Evolutionary conservation across 2,888 invertebrate genomes (phyloP).

Genomic region (Melikaiella ostensackeni): DNA sequence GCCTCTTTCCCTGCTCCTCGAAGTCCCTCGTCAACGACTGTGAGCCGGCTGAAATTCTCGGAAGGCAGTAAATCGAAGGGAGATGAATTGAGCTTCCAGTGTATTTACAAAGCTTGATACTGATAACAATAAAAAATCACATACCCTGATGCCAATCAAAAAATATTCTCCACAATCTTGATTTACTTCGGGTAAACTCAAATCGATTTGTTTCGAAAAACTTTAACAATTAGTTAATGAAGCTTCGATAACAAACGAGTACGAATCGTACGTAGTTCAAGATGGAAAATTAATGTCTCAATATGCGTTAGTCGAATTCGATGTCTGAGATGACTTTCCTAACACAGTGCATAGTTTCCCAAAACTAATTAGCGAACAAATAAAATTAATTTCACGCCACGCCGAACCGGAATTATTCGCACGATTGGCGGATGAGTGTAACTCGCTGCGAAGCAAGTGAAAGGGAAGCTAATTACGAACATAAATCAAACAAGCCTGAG

Average conservation of each 20-base stretch:
- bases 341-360: conserved; percentile 58
- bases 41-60: too few relatives aligned
- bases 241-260: conserved; percentile 9
- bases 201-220: too few relatives aligned
- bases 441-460: conserved; percentile 15
- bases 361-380: conserved; percentile 70
- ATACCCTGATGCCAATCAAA: too few relatives aligned
- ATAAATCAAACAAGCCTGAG: conserved; percentile 27
- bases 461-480: conserved; percentile 25
- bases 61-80: too few relatives aligned
- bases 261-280: conserved; percentile 18
- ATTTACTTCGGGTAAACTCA: too few relatives aligned
- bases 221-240: conserved; percentile 1
- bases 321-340: conserved; percentile 46
- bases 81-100: too few relatives aligned
- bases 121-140: too few relatives aligned
- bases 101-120: too few relatives aligned
- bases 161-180: too few relatives aligned
- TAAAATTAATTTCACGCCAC: conserved; percentile 68
- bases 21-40: too few relatives aligned
- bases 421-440: conserved; percentile 38
- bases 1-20: too few relatives aligned
- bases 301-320: conserved; percentile 43
- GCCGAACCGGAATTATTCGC: conserved; percentile 62
- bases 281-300: conserved; percentile 52